Evolutionary conservation across 2,888 invertebrate genomes (phyloP).

Genomic region (Tiphia femorata): DNA sequence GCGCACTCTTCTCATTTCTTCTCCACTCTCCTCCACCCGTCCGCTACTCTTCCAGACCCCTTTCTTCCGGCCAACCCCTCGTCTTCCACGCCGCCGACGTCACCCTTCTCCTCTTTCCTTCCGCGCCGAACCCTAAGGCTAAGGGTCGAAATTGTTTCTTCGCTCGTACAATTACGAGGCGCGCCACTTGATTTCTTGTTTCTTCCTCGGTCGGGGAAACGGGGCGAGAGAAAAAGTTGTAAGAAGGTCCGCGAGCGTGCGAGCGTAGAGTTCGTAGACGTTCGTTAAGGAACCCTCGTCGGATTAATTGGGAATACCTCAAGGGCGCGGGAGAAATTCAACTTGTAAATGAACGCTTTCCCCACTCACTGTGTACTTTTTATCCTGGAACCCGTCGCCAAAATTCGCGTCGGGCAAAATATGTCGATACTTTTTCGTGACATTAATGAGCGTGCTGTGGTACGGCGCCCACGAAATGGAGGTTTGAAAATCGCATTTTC

Average conservation of each 20-base stretch:
- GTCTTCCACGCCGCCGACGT: background rate
- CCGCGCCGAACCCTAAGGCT: constrained; percentile 11
- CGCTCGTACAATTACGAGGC: constrained; percentile 39
- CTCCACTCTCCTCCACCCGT: constrained; percentile 7
- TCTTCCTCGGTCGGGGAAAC: constrained; percentile 2
- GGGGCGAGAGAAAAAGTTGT: constrained; percentile 4
- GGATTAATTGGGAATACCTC: no score
- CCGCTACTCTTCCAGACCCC: background rate
- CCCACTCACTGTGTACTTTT: no score
- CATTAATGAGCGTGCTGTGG: no score
- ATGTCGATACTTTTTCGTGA: no score
- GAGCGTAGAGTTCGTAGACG: no score
- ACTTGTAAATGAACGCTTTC: no score
- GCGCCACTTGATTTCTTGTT: constrained; percentile 23
- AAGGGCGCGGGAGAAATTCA: no score
- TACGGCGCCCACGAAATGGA: no score
- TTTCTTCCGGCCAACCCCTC: background rate
- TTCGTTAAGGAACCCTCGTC: no score
- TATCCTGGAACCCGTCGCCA: no score
- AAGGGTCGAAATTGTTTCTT: constrained; percentile 45
- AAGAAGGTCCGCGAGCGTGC: background rate
- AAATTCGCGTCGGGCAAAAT: no score
- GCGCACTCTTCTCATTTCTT: background rate
- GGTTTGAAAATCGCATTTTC: no score
- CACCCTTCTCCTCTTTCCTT: background rate